A percentile compares a stretch with the other conserved stretches of the same genome.
Evolutionary conservation across 2,797 vertebrate species (phyloP).

Genomic region (Spinibarbus caldwelli): DNA sequence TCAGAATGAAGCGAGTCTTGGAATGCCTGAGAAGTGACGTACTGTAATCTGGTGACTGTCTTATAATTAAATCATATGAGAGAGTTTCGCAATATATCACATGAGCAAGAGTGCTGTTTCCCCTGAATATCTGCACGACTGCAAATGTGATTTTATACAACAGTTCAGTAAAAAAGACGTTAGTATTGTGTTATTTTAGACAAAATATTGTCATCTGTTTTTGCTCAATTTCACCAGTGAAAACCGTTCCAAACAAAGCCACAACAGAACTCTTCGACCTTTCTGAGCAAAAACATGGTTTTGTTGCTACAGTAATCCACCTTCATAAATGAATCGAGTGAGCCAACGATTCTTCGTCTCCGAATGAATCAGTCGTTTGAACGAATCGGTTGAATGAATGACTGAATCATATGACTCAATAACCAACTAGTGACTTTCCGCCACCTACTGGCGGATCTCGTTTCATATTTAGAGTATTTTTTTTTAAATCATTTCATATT

Average conservation of each 20-base stretch:
- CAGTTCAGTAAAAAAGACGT: background rate
- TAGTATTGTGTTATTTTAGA: background rate
- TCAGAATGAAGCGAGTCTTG: background rate
- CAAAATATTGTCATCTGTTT: background rate
- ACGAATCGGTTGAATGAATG: background rate
- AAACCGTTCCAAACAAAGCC: background rate
- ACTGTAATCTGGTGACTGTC: background rate
- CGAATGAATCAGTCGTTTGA: background rate
- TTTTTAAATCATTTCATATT: background rate
- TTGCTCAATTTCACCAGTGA: background rate
- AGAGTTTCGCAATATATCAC: background rate
- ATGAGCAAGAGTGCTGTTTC: background rate
- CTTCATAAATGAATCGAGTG: background rate
- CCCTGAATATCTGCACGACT: background rate
- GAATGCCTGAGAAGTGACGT: background rate
- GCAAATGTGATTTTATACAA: background rate
- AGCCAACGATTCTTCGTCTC: background rate
- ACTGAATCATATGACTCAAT: background rate
- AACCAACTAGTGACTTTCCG: no score
- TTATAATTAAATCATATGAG: background rate
- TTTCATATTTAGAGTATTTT: background rate
- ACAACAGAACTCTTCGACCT: background rate
- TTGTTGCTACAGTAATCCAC: background rate
- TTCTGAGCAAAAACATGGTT: background rate
- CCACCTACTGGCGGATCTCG: background rate